phyloP scores from a whole-genome alignment of 2,797 vertebrate genomes.

The Tragelaphus oryx region DNA sequence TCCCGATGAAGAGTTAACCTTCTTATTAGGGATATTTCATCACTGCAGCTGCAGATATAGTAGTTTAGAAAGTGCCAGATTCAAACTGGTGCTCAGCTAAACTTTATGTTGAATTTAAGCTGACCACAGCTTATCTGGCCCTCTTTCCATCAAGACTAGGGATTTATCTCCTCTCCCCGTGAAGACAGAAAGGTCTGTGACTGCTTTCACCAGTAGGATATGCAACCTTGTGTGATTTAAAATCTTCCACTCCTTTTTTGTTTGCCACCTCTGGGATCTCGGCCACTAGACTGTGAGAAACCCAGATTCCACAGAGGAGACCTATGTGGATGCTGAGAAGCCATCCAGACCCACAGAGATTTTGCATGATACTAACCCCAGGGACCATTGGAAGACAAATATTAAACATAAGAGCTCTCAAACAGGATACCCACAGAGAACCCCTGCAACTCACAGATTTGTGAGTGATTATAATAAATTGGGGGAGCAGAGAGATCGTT shows the following conservation, averaged over 20 bases:
- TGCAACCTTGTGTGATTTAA: not conserved
- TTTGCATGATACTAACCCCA: not conserved
- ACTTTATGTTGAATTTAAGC: not conserved
- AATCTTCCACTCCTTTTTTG: not conserved
- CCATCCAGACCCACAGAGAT: not conserved
- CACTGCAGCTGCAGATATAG: not conserved
- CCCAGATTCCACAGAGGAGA: not conserved
- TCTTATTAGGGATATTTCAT: slow-evolving; percentile 33
- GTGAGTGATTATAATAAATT: not conserved
- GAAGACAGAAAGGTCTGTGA: not conserved
- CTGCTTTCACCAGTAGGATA: not conserved
- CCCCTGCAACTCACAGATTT: not conserved
- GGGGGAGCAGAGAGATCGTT: not conserved
- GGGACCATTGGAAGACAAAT: not conserved
- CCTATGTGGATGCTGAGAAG: not conserved
- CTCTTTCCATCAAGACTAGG: not conserved
- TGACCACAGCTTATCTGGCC: not conserved
- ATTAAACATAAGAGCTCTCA: not conserved
- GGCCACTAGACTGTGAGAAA: not conserved
- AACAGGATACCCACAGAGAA: not conserved
- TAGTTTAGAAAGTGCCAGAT: not conserved
- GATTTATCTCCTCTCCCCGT: not conserved
- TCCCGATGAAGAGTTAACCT: not conserved
- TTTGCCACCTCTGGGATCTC: not conserved
- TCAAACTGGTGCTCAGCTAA: not conserved